Evolutionary conservation across 2,113 vertebrate genomes (phyloP).

Genomic region (Acinonyx jubatus): DNA sequence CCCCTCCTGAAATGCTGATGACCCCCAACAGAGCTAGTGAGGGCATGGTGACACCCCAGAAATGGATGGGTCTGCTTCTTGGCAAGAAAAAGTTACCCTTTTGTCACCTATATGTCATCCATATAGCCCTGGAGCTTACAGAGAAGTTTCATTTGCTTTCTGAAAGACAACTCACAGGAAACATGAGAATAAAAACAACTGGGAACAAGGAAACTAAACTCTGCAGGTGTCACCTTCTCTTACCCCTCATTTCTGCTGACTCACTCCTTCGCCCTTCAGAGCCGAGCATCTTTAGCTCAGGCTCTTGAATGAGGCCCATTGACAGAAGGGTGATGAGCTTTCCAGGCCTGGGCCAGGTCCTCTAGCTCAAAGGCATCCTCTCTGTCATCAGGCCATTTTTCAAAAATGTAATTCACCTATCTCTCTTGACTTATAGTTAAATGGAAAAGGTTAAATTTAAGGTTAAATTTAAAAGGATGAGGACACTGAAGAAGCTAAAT

Average conservation of each 20-base stretch:
- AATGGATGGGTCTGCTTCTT: not conserved
- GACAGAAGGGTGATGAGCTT: not conserved
- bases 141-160: not conserved
- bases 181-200: not conserved
- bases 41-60: not conserved
- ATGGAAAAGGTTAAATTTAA: not conserved
- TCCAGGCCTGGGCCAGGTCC: not conserved
- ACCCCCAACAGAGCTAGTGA: not conserved
- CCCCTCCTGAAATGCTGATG: not conserved
- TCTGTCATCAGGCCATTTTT: not conserved
- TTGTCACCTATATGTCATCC: not conserved
- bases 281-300: not conserved
- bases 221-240: not conserved
- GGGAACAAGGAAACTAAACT: not conserved
- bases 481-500: not conserved
- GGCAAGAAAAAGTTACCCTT: not conserved
- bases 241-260: not conserved
- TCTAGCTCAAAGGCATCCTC: not conserved
- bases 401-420: not conserved
- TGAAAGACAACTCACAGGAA: constrained; percentile 14
- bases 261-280: not conserved
- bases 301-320: not conserved
- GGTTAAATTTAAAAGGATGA: not conserved
- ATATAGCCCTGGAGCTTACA: not conserved
- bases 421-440: not conserved